These are phyloP conservation scores for Ia io DNA, from an alignment of 2,113 vertebrate species.

Conservation along the genomic window DNA sequence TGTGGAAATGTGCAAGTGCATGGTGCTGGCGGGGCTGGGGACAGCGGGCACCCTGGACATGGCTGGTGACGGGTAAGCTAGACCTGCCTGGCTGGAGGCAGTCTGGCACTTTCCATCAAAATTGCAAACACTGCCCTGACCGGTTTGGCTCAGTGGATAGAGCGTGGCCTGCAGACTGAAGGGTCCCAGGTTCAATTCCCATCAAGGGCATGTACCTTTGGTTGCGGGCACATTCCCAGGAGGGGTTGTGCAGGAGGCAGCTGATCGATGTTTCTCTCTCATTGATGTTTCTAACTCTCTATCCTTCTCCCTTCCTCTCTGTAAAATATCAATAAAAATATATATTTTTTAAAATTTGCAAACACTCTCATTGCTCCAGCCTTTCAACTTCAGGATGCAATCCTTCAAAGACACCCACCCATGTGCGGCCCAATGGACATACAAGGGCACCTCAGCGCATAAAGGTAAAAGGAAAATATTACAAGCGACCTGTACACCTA, in stretches of 20 bases:
- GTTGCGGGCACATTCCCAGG: too few species aligned
- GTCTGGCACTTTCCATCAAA: background rate
- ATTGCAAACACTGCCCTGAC: background rate
- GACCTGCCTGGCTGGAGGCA: background rate
- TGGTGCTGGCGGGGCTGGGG: rapidly evolving
- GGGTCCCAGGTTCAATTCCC: too few species aligned
- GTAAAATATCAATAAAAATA: too few species aligned
- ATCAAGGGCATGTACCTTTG: too few species aligned
- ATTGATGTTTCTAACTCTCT: too few species aligned
- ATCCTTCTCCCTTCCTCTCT: too few species aligned
- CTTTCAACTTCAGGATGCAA: background rate
- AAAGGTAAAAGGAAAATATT: background rate
- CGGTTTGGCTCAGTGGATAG: too few species aligned
- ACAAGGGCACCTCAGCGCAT: too few species aligned
- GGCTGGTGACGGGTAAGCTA: background rate
- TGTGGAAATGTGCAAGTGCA: background rate
- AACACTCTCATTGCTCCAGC: background rate
- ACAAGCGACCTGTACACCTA: background rate
- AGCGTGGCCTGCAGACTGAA: too few species aligned
- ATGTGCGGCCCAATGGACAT: rapidly evolving
- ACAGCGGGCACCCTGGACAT: rapidly evolving
- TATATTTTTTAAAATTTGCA: background rate
- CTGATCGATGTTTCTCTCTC: too few species aligned
- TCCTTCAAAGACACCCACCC: background rate
- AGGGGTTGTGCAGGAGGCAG: too few species aligned